Conservation (phyloP, 1,140 invertebrate genomes). For the Achatina immaculata region DNA sequence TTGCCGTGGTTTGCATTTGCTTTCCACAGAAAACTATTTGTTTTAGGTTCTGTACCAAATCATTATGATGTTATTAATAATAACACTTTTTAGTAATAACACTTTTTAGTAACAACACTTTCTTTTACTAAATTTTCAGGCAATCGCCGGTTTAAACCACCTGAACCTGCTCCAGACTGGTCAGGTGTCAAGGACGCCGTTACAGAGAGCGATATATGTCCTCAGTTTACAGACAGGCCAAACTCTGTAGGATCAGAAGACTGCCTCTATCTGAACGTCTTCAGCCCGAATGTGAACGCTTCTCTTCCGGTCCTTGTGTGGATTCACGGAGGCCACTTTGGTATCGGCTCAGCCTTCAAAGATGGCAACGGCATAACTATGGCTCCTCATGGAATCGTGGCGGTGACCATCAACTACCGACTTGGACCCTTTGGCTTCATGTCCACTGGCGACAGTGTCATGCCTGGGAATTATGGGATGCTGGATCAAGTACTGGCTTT, state of each 20-base stretch:
- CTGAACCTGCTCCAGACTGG: neutral
- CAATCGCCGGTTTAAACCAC: conserved; percentile 4
- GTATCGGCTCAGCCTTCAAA: neutral
- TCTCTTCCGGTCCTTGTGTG: conserved; percentile 24
- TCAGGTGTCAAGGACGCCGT: conserved; percentile 4
- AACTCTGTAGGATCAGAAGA: conserved; percentile 7
- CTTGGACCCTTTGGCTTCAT: conserved; percentile 33
- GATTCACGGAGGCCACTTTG: conserved; percentile 27
- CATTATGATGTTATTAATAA: no score
- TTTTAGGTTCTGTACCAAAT: no score
- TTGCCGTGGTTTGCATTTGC: no score
- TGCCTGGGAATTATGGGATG: conserved; percentile 39
- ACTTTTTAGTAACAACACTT: no score
- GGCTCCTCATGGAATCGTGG: conserved; percentile 7
- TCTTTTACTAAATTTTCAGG: conserved; percentile 14
- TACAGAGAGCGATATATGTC: neutral
- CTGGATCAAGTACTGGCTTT: conserved; percentile 37
- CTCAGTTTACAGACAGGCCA: neutral
- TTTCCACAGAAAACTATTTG: no score
- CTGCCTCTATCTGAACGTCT: conserved; percentile 32
- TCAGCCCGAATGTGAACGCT: conserved; percentile 13
- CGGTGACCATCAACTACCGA: conserved; percentile 30
- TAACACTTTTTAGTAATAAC: no score
- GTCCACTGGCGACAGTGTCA: conserved; percentile 28
- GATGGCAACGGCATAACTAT: neutral